phyloP scores from a whole-genome alignment of 2,113 vertebrate genomes.

The Asarcornis scutulata region DNA sequence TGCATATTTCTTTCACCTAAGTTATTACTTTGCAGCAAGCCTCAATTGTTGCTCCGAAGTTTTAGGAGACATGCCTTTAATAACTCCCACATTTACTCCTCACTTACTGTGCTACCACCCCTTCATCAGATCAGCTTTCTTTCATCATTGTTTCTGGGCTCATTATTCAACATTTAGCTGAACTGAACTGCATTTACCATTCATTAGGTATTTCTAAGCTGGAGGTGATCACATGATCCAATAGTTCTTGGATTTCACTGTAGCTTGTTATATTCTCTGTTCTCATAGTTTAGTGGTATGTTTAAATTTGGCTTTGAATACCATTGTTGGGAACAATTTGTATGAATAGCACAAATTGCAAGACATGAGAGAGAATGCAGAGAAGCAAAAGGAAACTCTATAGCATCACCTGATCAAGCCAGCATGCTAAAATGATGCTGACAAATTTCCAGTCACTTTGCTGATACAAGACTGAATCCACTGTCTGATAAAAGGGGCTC shows the following conservation, averaged over 20 bases:
- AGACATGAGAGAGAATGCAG: slow-evolving; percentile 12
- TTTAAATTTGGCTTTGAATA: slow-evolving; percentile 61
- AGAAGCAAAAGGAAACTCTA: slow-evolving; percentile 23
- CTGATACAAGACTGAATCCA: background rate
- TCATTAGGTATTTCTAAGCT: slow-evolving; percentile 50
- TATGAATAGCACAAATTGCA: slow-evolving; percentile 49
- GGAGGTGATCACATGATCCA: slow-evolving; percentile 10
- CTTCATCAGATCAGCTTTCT: slow-evolving; percentile 50
- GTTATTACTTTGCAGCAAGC: background rate
- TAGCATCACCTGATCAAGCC: slow-evolving; percentile 14
- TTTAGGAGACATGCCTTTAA: background rate
- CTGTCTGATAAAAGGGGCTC: background rate
- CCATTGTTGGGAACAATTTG: slow-evolving; percentile 26
- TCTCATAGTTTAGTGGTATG: slow-evolving; percentile 29
- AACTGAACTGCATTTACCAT: slow-evolving; percentile 47
- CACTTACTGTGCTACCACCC: background rate
- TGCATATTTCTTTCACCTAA: background rate
- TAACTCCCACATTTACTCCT: slow-evolving; percentile 14
- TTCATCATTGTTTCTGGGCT: slow-evolving; percentile 51
- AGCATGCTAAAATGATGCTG: background rate
- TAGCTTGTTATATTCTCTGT: slow-evolving; percentile 8
- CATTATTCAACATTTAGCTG: slow-evolving; percentile 67
- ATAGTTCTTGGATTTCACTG: slow-evolving; percentile 2
- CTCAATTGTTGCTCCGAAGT: background rate
- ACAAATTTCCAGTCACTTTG: background rate